phyloP scores from a whole-genome alignment of 1,140 invertebrate genomes.

The Diachasmimorpha longicaudata region DNA sequence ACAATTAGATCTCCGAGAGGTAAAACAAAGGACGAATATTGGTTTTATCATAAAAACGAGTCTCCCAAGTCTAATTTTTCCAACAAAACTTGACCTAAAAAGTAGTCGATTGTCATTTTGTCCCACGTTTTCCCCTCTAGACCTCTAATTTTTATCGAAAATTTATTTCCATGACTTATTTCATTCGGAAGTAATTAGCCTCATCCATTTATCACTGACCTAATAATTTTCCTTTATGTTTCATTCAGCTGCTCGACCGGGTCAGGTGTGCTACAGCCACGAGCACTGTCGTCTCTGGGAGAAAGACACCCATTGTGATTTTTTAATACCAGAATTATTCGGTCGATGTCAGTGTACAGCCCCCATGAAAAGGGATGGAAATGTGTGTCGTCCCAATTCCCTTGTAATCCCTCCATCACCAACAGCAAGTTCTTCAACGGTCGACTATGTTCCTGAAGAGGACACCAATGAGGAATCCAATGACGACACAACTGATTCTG shows the following conservation, averaged over 20 bases:
- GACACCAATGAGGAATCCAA: background rate
- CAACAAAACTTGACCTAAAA: no score
- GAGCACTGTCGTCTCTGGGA: slow-evolving; percentile 85
- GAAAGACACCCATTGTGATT: slow-evolving; percentile 83
- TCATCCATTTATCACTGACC: no score
- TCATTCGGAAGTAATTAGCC: no score
- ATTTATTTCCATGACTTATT: no score
- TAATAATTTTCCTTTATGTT: background rate
- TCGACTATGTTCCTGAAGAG: background rate
- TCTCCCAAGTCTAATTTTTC: no score
- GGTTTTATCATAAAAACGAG: no score
- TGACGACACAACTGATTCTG: background rate
- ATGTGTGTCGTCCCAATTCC: slow-evolving; percentile 61
- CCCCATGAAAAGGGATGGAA: slow-evolving; percentile 70
- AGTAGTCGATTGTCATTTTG: no score
- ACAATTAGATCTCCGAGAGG: no score
- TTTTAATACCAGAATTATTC: slow-evolving; percentile 85
- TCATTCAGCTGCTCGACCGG: slow-evolving; percentile 77
- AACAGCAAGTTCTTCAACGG: slow-evolving; percentile 12
- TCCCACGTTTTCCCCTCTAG: no score
- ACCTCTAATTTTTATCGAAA: no score
- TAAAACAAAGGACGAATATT: no score
- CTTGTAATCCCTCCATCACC: slow-evolving; percentile 45
- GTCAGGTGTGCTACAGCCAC: slow-evolving; percentile 89
- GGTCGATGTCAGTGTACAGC: slow-evolving; percentile 84